Evolutionary conservation across 2,888 invertebrate species (phyloP).

Genomic region (Acanthosepion pharaonis): DNA sequence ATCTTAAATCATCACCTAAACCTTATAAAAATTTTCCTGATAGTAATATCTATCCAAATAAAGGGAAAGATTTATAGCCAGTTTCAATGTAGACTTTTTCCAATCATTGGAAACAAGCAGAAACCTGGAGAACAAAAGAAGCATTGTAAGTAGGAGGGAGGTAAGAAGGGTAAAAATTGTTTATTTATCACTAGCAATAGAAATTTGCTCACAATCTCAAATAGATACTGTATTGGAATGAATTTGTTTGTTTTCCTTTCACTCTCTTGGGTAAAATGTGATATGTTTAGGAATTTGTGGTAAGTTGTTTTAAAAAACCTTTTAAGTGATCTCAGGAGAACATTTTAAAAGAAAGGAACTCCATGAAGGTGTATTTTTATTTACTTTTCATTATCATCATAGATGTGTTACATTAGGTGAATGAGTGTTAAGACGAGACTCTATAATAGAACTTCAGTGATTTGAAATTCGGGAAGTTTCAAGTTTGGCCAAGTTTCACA

Average conservation of each 20-base stretch:
- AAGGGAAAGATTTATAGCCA: background rate
- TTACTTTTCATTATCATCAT: background rate
- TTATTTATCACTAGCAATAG: background rate
- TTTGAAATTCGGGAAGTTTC: no score
- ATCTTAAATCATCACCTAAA: no score
- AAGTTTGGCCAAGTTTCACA: background rate
- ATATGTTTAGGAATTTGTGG: background rate
- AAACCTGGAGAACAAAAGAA: background rate
- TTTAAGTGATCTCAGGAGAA: slow-evolving; percentile 11
- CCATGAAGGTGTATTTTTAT: background rate
- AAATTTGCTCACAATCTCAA: background rate
- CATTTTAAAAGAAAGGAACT: background rate
- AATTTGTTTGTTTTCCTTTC: no score
- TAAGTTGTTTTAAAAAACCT: background rate
- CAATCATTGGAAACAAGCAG: background rate
- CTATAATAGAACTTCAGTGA: background rate
- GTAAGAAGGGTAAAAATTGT: background rate
- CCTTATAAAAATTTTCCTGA: no score
- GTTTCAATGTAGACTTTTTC: background rate
- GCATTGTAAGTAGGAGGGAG: background rate
- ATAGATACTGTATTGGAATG: background rate
- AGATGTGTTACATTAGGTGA: background rate
- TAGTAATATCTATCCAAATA: background rate
- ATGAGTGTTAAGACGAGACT: background rate
- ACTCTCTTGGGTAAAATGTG: background rate